Evolutionary conservation across 2,797 vertebrate genomes (phyloP), one percentile per base, ranked within the genome.

Genomic region (Paramormyrops hopkinsi): DNA sequence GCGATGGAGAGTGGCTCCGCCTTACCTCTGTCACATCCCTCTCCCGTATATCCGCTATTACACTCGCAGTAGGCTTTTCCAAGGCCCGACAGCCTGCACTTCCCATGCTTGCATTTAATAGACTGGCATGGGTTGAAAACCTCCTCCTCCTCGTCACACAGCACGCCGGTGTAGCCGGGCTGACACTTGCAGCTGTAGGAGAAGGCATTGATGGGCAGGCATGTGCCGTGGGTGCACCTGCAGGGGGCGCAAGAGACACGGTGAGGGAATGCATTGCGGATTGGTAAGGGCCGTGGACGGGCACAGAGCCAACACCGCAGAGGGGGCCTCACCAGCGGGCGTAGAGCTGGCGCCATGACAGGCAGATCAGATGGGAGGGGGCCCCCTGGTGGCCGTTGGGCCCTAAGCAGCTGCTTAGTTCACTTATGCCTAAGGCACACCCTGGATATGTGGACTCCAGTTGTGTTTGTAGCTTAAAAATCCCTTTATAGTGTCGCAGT

Each of bases 111-210:
- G 93, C 98, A 99, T 90, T 92, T 96, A 91, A 97, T 93, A 90
- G 96, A 93, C 89, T 97, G 97, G 95, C 98, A 99, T 89, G 97
- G 97, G 94, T 95, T 97, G 56, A 96, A 90, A 56, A 96, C 92
- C 62, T 97, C 97, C 89, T 93, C 97, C 92, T 97, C 97, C 93
- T 97, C 98, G 22, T 99, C 98, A 90, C 98, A 99, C 88, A 99
- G 97, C 48, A 99, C 97, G 0, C 98, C 98, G 0, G 94, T 95
- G 25, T 97, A 98, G 90, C 98, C 98, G 41, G 97, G 97, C 94
- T 97, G 97, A 95, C 98, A 99, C 94, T 97, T 97, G 92, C 98
- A 99, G 92, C 98, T 99, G 94, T 99, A 99, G 87, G 98, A 99
- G 96, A 98, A 99, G 0, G 98, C 97, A 93, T 99, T 99, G 96